Base-by-base conservation (phyloP, 2,797 vertebrate species). In the Poecilia picta region DNA sequence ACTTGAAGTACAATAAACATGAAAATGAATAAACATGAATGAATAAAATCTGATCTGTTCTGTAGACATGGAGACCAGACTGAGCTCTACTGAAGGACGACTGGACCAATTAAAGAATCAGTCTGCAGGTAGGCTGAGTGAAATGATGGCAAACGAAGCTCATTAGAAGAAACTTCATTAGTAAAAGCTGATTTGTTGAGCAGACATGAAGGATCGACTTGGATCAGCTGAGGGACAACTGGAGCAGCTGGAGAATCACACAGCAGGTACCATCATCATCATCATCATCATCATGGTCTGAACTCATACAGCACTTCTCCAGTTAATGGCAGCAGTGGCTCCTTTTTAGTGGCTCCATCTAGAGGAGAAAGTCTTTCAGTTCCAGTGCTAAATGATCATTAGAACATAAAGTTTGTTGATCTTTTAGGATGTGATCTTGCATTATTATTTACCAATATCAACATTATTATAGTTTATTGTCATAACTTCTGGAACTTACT, bases 61-160 rank as follows among this genome's bases (percentile, higher is more conserved):
- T 20, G 39, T 51, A 82, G 80, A 71, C 49, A 20, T 82, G 72
- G 73, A 82, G 3, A 12, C 73, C 74, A 77, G 72, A 73, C 39
- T 84, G 49, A 68, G 49, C 25, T 53, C 72, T 23, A 53, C 11
- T n/a, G 80, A 82, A 72, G 73, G 31, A 66, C 78, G 81, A 2
- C 78, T 80, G 78, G 75, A 80, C 6, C 81, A 83, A 2, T 72
- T 85, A 66, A 55, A 83, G 31, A 77, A 53, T 13, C 66, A 39
- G 28, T 12, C 31, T 64, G 73, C 76, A 36, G 36, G 36, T 36
- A 36, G 18, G 8, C 7, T 28, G n/a, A 18, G 2, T 43, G 25
- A 33, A 23, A 55, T 55, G 23, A 53, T 53, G 51, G 20, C 49
- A 53, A 53, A 25, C 23, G 20, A 53, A 53, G 18, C 20, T 53